Percentiles rank a stretch among this genome's conserved stretches.
Conservation (phyloP, 2,797 vertebrate species). For the Telmatherina bonti region DNA sequence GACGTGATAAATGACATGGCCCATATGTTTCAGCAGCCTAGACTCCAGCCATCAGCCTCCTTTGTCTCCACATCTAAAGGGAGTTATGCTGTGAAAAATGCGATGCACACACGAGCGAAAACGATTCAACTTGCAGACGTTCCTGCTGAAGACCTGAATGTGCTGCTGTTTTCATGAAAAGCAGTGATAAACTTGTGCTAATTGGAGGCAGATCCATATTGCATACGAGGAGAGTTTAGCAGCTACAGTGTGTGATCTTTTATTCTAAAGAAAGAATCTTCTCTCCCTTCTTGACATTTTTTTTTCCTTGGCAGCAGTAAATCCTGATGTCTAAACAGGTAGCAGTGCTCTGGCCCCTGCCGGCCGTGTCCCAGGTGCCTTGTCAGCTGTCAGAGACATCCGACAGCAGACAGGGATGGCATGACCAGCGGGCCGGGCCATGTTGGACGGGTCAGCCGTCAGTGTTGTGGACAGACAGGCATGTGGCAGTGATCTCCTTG, state of each 20-base stretch:
- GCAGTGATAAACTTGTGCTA: constrained; percentile 46
- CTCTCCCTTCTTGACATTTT: constrained; percentile 29
- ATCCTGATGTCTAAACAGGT: constrained; percentile 91
- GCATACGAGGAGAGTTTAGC: constrained; percentile 42
- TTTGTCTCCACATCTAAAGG: constrained; percentile 77
- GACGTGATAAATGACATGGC: constrained; percentile 94
- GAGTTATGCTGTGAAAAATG: constrained; percentile 67
- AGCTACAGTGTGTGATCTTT: constrained; percentile 39
- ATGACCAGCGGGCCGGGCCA: constrained; percentile 87
- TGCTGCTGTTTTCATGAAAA: constrained; percentile 30
- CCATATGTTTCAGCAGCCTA: constrained; percentile 89
- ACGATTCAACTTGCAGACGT: constrained; percentile 37
- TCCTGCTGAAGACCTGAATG: constrained; percentile 39
- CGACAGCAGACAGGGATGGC: constrained; percentile 92
- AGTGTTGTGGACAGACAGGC: constrained; percentile 84
- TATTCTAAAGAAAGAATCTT: constrained; percentile 16
- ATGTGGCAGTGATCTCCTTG: constrained; percentile 87
- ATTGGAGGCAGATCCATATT: constrained; percentile 38
- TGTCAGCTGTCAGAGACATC: constrained; percentile 96
- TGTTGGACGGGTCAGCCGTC: constrained; percentile 92
- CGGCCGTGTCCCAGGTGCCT: constrained; percentile 90
- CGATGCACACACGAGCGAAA: constrained; percentile 40
- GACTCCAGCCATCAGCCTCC: constrained; percentile 79
- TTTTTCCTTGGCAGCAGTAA: constrained; percentile 84
- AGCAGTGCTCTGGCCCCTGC: constrained; percentile 86